Conservation (phyloP, 2,797 vertebrate genomes). For the Liasis olivaceus region DNA sequence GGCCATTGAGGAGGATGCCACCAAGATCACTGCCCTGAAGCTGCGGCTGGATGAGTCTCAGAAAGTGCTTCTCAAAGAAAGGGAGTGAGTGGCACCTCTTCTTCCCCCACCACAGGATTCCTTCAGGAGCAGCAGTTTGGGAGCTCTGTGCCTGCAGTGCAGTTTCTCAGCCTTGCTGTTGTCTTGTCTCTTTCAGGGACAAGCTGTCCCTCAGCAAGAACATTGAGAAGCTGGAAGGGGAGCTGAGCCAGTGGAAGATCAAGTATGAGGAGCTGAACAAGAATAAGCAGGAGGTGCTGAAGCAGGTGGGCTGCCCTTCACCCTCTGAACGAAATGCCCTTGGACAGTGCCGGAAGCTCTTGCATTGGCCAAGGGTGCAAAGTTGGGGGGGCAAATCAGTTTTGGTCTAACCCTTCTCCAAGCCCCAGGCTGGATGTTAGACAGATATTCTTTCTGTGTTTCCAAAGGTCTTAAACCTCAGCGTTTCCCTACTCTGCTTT, state of each 20-base stretch:
- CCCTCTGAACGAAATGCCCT: too few species aligned
- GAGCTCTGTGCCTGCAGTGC: fast-evolving
- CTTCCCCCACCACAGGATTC: fast-evolving
- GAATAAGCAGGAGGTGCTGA: slow-evolving; percentile 90
- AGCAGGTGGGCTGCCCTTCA: slow-evolving; percentile 81
- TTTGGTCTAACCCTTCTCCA: background rate
- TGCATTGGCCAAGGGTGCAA: background rate
- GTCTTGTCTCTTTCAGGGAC: slow-evolving; percentile 78
- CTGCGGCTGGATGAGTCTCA: slow-evolving; percentile 94
- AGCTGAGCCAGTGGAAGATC: slow-evolving; percentile 93
- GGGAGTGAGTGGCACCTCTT: slow-evolving; percentile 80
- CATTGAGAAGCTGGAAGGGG: slow-evolving; percentile 92
- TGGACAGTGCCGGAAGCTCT: background rate
- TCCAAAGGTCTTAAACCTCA: background rate
- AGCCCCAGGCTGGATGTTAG: background rate
- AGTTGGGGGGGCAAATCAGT: background rate
- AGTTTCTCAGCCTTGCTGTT: background rate
- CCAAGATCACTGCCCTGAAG: slow-evolving; percentile 86
- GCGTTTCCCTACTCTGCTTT: background rate
- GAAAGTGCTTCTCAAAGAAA: slow-evolving; percentile 89
- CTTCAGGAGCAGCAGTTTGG: background rate
- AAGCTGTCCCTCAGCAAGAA: slow-evolving; percentile 88
- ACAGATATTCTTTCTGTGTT: background rate
- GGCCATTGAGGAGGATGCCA: slow-evolving; percentile 82
- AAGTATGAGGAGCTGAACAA: slow-evolving; percentile 96